These are phyloP conservation scores for Caloenas nicobarica DNA, from an alignment of 2,113 vertebrate species.

Conservation along the genomic window DNA sequence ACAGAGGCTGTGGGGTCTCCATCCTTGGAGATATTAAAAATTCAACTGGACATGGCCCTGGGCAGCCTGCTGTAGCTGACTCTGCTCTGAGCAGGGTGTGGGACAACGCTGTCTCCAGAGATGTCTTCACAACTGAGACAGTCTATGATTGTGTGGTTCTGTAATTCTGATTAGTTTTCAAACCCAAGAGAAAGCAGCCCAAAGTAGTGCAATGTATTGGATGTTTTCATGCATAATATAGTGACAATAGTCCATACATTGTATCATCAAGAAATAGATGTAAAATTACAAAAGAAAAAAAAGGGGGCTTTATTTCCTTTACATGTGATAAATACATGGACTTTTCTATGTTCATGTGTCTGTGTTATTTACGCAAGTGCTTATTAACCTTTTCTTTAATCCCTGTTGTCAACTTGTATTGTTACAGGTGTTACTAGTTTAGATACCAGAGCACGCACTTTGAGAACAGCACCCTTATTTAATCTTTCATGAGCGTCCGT, in stretches of 20 bases:
- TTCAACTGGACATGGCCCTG: not conserved
- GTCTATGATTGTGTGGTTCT: not conserved
- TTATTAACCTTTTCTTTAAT: no score
- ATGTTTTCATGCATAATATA: not conserved
- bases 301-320: no score
- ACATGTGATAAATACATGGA: no score
- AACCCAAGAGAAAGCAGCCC: not conserved
- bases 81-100: not conserved
- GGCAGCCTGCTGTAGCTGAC: not conserved
- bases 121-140: not conserved
- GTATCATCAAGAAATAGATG: no score
- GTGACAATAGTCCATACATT: not conserved
- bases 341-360: no score
- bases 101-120: not conserved
- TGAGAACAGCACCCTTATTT: no score
- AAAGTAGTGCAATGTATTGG: not conserved
- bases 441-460: no score
- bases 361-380: no score
- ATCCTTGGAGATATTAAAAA: not conserved
- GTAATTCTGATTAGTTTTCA: not conserved
- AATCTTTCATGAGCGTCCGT: no score
- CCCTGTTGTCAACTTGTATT: no score
- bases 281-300: no score
- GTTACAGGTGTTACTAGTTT: no score
- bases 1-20: not conserved